Evolutionary conservation across 2,888 invertebrate species (phyloP).

Genomic region (Leucozona laternaria): DNA sequence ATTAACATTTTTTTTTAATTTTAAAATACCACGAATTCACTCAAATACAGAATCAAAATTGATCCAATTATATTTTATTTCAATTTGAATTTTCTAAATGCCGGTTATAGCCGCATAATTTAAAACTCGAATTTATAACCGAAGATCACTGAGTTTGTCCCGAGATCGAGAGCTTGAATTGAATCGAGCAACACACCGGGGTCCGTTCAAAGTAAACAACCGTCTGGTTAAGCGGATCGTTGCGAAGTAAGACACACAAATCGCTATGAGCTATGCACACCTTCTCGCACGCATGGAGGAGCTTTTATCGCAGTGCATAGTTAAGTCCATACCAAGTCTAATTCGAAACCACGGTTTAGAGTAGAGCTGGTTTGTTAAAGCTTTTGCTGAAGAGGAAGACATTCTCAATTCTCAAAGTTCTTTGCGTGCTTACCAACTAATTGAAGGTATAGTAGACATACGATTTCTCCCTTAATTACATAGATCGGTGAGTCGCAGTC

Average conservation of each 20-base stretch:
- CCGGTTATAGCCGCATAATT: slow-evolving; percentile 34
- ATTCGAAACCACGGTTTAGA: background rate
- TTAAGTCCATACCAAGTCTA: background rate
- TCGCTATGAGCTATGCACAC: slow-evolving; percentile 20
- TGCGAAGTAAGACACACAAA: slow-evolving; percentile 52
- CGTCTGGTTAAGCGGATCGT: slow-evolving; percentile 60
- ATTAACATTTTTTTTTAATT: background rate
- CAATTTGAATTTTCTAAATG: slow-evolving; percentile 11
- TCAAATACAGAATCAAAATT: background rate
- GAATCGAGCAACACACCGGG: slow-evolving; percentile 33
- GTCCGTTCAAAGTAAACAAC: slow-evolving; percentile 62
- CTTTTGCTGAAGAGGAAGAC: slow-evolving; percentile 47
- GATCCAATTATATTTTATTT: slow-evolving; percentile 5
- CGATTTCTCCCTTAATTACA: slow-evolving; percentile 63
- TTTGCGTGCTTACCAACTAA: slow-evolving; percentile 5
- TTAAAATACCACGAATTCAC: slow-evolving; percentile 7
- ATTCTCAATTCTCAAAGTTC: slow-evolving; percentile 45
- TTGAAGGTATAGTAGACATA: background rate
- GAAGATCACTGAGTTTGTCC: slow-evolving; percentile 31
- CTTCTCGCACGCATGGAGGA: slow-evolving; percentile 23
- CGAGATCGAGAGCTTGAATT: slow-evolving; percentile 13
- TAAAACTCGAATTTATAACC: slow-evolving; percentile 33
- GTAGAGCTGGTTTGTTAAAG: slow-evolving; percentile 27
- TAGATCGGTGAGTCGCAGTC: slow-evolving; percentile 15
- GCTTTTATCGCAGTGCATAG: slow-evolving; percentile 52